Evolutionary conservation across 2,797 vertebrate genomes (phyloP).

Genomic region (Echeneis naucrates): DNA sequence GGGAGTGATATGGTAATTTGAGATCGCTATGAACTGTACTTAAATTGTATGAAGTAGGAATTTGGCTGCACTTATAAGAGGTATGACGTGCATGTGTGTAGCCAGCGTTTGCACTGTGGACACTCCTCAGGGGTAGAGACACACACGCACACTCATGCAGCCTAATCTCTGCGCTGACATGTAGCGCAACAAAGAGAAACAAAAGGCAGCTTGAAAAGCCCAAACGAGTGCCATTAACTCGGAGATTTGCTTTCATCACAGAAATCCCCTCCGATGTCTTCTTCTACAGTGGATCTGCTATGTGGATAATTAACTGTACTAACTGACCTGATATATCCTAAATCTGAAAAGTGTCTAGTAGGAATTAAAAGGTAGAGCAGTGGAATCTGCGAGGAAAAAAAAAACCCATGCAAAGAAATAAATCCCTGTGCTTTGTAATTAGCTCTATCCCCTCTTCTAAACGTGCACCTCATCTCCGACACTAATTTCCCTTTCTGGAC

Average conservation of each 20-base stretch:
- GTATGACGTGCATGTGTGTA: slow-evolving; percentile 3
- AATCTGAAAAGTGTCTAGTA: slow-evolving; percentile 57
- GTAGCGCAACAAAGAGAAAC: slow-evolving; percentile 70
- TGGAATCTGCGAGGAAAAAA: slow-evolving; percentile 60
- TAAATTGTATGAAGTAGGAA: slow-evolving; percentile 10
- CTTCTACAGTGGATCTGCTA: slow-evolving; percentile 64
- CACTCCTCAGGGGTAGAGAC: slow-evolving; percentile 5
- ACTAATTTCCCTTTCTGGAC: slow-evolving; percentile 58
- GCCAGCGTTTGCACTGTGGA: slow-evolving; percentile 2
- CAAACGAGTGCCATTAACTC: slow-evolving; percentile 56
- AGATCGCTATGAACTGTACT: slow-evolving; percentile 6
- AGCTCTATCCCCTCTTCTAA: slow-evolving; percentile 51
- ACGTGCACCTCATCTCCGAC: slow-evolving; percentile 54
- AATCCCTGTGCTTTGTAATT: slow-evolving; percentile 78
- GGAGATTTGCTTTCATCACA: slow-evolving; percentile 69
- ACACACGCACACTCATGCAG: slow-evolving; percentile 4
- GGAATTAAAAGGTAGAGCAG: slow-evolving; percentile 64
- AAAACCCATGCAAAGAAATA: slow-evolving; percentile 74
- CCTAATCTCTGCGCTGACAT: slow-evolving; percentile 60
- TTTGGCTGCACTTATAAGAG: slow-evolving; percentile 2
- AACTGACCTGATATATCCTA: slow-evolving; percentile 61
- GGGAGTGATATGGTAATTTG: slow-evolving; percentile 30
- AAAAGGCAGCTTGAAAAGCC: slow-evolving; percentile 63
- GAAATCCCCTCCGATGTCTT: slow-evolving; percentile 71
- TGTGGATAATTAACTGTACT: slow-evolving; percentile 76